Evolutionary conservation across 92 coral and sea anemone genomes (phyloP).

Genomic region (Heteractis magnifica): DNA sequence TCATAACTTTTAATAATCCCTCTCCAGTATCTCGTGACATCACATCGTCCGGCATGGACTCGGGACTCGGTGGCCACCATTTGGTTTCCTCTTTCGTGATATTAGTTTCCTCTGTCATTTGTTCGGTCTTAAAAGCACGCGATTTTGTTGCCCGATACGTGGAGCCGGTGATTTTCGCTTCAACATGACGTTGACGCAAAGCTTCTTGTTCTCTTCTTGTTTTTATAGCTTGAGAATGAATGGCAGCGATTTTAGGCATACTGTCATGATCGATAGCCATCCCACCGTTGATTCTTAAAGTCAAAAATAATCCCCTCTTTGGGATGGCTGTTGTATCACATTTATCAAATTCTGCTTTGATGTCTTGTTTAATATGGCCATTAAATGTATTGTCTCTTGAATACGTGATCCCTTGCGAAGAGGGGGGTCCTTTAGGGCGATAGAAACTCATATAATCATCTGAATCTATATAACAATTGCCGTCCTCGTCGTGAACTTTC

Average conservation of each 20-base stretch:
- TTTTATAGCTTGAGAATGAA: conserved; percentile 50
- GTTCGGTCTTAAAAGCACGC: background rate
- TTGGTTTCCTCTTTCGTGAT: conserved; percentile 3
- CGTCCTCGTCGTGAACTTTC: conserved; percentile 42
- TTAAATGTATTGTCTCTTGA: conserved; percentile 1
- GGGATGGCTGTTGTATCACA: conserved; percentile 3
- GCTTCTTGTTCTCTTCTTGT: conserved; percentile 28
- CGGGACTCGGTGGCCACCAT: conserved; percentile 50
- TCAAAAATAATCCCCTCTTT: conserved; percentile 30
- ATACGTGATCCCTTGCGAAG: background rate
- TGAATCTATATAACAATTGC: conserved; percentile 44
- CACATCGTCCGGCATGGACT: conserved; percentile 33
- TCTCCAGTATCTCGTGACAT: conserved; percentile 21
- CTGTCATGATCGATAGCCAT: conserved; percentile 59
- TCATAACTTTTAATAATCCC: conserved; percentile 44
- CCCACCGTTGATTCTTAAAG: conserved; percentile 51
- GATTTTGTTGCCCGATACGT: conserved; percentile 13
- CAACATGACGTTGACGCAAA: conserved; percentile 21
- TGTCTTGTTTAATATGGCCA: conserved; percentile 10
- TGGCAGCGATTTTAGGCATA: conserved; percentile 66
- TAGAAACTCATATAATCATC: conserved; percentile 35
- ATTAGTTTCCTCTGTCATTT: background rate
- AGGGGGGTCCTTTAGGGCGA: conserved; percentile 3
- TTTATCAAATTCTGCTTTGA: background rate
- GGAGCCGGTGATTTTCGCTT: conserved; percentile 31